Percentiles rank a stretch among this genome's conserved stretches.
Evolutionary conservation across 2,113 vertebrate genomes (phyloP).

Genomic region (Muntiacus muntjak): DNA sequence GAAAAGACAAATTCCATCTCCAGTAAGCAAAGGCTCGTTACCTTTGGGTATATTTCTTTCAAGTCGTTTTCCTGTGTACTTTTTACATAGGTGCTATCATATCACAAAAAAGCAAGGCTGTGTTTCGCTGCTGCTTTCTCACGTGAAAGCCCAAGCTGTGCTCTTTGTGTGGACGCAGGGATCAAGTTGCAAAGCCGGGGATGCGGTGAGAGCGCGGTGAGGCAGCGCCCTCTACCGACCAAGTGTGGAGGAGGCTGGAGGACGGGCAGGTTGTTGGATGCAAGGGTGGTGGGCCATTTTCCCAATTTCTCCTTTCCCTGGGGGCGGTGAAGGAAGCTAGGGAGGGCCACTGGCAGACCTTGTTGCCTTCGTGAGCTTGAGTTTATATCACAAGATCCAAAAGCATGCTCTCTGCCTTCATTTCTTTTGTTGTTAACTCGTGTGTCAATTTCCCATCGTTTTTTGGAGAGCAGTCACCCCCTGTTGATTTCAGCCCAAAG

Average conservation of each 20-base stretch:
- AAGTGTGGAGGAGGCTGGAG: not conserved
- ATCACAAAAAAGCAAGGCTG: not conserved
- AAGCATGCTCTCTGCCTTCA: not conserved
- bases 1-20: not conserved
- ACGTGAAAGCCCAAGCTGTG: not conserved
- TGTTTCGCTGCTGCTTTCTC: not conserved
- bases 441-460: not conserved
- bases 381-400: not conserved
- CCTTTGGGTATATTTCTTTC: not conserved
- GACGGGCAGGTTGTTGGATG: not conserved
- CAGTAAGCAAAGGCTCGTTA: not conserved
- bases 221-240: slow-evolving; percentile 66
- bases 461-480: not conserved
- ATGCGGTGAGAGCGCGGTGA: not conserved
- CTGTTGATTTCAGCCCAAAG: not conserved
- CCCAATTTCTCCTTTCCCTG: not conserved
- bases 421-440: not conserved
- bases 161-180: slow-evolving; percentile 43
- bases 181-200: not conserved
- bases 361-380: not conserved
- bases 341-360: not conserved
- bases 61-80: not conserved
- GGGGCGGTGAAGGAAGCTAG: not conserved
- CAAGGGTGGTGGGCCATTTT: fast-evolving
- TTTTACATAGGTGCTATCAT: not conserved